Conservation (phyloP, 2,797 vertebrate species). For the Catostomus latipinnis region DNA sequence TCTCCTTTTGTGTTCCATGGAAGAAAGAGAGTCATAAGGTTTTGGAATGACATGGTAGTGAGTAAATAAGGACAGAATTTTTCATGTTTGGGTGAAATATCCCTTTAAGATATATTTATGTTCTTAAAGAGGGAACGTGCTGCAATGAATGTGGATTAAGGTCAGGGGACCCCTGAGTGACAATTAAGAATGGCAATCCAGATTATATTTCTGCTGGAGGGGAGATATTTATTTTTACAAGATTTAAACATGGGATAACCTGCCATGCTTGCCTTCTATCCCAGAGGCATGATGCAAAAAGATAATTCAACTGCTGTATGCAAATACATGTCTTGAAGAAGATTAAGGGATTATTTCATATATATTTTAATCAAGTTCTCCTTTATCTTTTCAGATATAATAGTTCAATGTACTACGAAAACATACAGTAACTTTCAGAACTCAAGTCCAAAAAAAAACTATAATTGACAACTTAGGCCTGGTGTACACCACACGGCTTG, state of each 20-base stretch:
- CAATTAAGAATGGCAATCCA: constrained; percentile 12
- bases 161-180: not conserved
- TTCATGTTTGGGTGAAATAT: too few species aligned
- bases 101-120: not conserved
- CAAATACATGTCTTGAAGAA: not conserved
- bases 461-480: too few species aligned
- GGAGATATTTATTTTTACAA: not conserved
- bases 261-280: not conserved
- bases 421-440: too few species aligned
- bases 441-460: too few species aligned
- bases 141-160: constrained; percentile 9
- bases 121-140: not conserved
- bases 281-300: not conserved
- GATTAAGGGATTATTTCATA: not conserved
- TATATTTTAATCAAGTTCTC: not conserved
- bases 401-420: too few species aligned
- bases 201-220: not conserved
- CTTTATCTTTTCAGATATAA: too few species aligned
- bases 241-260: not conserved
- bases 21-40: too few species aligned
- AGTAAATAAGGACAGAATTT: too few species aligned
- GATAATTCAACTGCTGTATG: not conserved
- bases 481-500: too few species aligned
- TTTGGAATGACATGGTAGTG: too few species aligned
- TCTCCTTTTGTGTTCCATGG: too few species aligned